Evolutionary conservation across 53 echinoderm and acorn worm genomes (phyloP).

Genomic region (Patiria pectinifera): DNA sequence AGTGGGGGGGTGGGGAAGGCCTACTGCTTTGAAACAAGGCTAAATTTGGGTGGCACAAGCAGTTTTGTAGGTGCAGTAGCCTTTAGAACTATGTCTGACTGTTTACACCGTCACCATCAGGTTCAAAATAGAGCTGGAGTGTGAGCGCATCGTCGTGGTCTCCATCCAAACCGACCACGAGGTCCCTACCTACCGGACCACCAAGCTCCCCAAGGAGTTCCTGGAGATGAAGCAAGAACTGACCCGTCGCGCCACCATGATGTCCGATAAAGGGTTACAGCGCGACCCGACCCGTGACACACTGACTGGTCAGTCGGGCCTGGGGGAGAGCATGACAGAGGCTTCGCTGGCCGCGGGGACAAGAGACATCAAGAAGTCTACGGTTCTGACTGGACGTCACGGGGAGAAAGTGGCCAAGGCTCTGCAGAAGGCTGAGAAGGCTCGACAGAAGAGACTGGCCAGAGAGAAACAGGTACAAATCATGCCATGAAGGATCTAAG

Average conservation of each 20-base stretch:
- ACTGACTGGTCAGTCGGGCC: slow-evolving; percentile 56
- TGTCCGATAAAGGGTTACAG: slow-evolving; percentile 72
- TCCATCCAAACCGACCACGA: slow-evolving; percentile 81
- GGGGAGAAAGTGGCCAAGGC: slow-evolving; percentile 97
- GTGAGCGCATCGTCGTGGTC: slow-evolving; percentile 87
- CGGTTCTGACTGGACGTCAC: slow-evolving; percentile 86
- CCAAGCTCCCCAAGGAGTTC: slow-evolving; percentile 80
- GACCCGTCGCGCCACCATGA: slow-evolving; percentile 72
- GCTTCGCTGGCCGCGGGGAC: slow-evolving; percentile 63
- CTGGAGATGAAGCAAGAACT: slow-evolving; percentile 73
- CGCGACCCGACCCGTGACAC: slow-evolving; percentile 76
- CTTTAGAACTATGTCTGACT: not conserved
- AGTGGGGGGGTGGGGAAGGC: no score
- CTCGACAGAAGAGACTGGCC: slow-evolving; percentile 87
- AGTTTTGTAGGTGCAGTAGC: no score
- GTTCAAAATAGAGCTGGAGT: slow-evolving; percentile 92
- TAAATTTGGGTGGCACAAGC: no score
- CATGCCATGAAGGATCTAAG: no score
- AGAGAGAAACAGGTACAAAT: slow-evolving; percentile 82
- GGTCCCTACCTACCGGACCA: slow-evolving; percentile 85
- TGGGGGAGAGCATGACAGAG: slow-evolving; percentile 64
- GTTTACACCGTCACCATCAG: not conserved
- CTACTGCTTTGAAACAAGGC: no score
- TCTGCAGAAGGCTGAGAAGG: slow-evolving; percentile 92
- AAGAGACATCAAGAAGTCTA: slow-evolving; percentile 80